A percentile compares a stretch with the other conserved stretches of the same genome.
Conservation (phyloP, 2,797 vertebrate genomes). For the Artibeus lituratus region DNA sequence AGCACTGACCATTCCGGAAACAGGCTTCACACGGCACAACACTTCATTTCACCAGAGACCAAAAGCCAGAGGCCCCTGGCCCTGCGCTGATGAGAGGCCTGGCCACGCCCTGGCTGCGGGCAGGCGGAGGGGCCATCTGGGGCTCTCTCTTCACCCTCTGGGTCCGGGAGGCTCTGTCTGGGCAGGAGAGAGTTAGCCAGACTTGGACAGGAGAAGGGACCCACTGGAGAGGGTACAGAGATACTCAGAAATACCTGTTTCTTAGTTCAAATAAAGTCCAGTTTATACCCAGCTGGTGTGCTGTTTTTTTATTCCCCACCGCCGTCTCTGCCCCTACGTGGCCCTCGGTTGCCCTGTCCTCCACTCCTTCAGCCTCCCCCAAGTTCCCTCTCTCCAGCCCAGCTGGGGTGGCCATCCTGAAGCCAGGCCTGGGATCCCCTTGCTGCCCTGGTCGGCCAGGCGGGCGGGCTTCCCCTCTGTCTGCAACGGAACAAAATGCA, state of each 20-base stretch:
- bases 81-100: neutral
- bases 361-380: neutral
- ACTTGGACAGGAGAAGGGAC: neutral
- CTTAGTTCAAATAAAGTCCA: conserved; percentile 88
- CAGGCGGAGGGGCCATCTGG: neutral
- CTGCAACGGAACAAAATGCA: conserved; percentile 73
- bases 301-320: conserved; percentile 77
- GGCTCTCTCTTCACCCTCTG: neutral
- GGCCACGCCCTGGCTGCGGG: neutral
- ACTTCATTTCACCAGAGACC: conserved; percentile 40
- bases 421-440: conserved; percentile 27
- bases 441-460: conserved; percentile 37
- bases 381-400: neutral
- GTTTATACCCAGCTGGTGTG: conserved; percentile 84
- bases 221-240: neutral
- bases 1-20: conserved; percentile 43
- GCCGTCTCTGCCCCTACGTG: conserved; percentile 4
- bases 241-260: conserved; percentile 65
- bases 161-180: neutral
- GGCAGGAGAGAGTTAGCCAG: conserved; percentile 24
- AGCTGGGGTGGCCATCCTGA: conserved; percentile 42
- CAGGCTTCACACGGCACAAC: conserved; percentile 38
- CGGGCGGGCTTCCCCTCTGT: conserved; percentile 30
- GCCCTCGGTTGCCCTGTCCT: neutral
- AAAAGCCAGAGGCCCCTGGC: conserved; percentile 2